phyloP scores from a whole-genome alignment of 2,888 invertebrate species.

The Anarsia innoxiella region DNA sequence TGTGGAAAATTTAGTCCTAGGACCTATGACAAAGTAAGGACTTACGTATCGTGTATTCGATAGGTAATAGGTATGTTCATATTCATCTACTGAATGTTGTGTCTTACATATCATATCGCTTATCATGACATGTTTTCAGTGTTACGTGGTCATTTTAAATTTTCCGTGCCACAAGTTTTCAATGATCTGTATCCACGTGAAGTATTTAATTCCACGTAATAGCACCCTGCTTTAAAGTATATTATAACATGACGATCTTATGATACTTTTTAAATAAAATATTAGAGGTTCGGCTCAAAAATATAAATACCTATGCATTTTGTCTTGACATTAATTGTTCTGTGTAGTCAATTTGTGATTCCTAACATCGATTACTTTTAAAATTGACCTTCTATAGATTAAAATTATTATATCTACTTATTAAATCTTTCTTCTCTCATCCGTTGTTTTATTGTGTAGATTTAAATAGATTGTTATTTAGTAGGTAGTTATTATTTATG shows the following conservation, averaged over 20 bases:
- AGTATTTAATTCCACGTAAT: too few relatives aligned
- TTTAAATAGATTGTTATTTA: constrained; percentile 63
- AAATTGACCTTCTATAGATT: constrained; percentile 57
- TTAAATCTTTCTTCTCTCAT: constrained; percentile 73
- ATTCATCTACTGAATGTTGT: constrained; percentile 27
- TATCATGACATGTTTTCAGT: too few relatives aligned
- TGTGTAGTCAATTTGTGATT: constrained; percentile 55
- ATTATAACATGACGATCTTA: constrained; percentile 6
- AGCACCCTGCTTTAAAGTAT: constrained; percentile 50
- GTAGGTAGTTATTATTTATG: too few relatives aligned
- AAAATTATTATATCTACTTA: constrained; percentile 70
- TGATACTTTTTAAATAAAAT: constrained; percentile 12
- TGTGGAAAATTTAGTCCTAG: neutral
- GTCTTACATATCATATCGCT: constrained; percentile 37
- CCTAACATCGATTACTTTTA: constrained; percentile 47
- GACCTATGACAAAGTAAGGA: neutral
- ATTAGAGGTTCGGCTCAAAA: constrained; percentile 34
- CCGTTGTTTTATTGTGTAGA: constrained; percentile 58
- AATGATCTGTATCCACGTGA: too few relatives aligned
- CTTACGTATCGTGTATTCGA: constrained; percentile 1
- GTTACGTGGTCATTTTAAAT: too few relatives aligned
- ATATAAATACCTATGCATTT: constrained; percentile 25
- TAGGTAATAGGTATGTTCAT: constrained; percentile 8
- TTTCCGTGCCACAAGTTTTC: too few relatives aligned
- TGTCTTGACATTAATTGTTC: constrained; percentile 39